Conservation (phyloP, 2,797 vertebrate species). For the Sebastes oblongus region DNA sequence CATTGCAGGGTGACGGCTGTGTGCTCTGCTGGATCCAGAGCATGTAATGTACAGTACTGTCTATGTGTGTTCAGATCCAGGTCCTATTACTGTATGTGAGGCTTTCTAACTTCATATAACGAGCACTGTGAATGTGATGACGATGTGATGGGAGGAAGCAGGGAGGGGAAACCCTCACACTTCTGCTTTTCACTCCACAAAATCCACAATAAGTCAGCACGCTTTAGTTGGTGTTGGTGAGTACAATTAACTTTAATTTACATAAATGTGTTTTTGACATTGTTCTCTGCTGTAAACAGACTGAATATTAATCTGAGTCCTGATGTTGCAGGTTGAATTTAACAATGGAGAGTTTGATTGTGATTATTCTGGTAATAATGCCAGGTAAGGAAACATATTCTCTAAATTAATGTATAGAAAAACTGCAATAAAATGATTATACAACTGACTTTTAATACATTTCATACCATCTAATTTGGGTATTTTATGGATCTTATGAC, state of each 20-base stretch:
- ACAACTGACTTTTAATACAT: not conserved
- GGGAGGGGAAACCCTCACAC: not conserved
- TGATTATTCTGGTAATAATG: conserved; percentile 20
- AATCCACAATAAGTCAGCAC: not conserved
- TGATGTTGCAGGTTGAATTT: conserved; percentile 1
- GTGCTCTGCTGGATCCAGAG: not conserved
- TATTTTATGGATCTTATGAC: not conserved
- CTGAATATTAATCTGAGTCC: not conserved
- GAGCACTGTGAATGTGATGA: not conserved
- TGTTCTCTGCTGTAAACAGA: not conserved
- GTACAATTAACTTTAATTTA: not conserved
- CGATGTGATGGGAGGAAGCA: not conserved
- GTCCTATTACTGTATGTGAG: too few relatives aligned
- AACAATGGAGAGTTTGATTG: conserved; percentile 38
- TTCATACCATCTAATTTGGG: not conserved
- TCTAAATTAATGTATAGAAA: not conserved
- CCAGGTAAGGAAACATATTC: conserved; percentile 41
- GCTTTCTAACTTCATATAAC: not conserved
- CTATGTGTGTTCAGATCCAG: not conserved
- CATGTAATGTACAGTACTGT: too few relatives aligned
- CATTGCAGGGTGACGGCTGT: not conserved
- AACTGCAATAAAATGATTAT: not conserved
- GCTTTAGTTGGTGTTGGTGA: not conserved
- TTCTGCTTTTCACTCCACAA: conserved; percentile 52
- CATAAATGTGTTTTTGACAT: not conserved